Conservation (phyloP, 2,888 invertebrate species). For the Drosophila emarginata region DNA sequence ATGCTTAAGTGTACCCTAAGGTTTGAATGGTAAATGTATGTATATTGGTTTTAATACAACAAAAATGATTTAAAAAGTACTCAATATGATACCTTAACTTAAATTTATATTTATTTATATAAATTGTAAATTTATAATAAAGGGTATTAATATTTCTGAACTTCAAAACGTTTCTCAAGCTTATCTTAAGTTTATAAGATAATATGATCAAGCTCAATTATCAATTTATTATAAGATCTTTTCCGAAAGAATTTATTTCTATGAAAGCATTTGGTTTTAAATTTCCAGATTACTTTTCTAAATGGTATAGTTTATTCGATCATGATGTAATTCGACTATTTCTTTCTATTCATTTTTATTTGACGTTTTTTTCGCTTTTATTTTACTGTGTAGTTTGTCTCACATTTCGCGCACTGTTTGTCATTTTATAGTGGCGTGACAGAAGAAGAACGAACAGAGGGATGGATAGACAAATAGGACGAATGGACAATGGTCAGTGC, state of each 20-base stretch:
- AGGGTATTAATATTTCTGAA: no score
- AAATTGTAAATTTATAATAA: no score
- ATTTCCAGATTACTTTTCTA: not conserved
- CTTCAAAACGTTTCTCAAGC: no score
- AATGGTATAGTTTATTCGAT: not conserved
- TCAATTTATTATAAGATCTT: no score
- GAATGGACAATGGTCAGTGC: slow-evolving; percentile 32
- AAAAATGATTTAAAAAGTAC: not conserved
- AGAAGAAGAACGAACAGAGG: slow-evolving; percentile 32
- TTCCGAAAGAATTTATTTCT: no score
- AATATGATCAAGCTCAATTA: no score
- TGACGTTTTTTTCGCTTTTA: not conserved
- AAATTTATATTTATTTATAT: no score
- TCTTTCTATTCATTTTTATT: slow-evolving; percentile 7
- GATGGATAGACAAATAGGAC: slow-evolving; percentile 31
- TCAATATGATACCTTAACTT: not conserved
- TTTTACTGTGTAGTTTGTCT: slow-evolving; percentile 32
- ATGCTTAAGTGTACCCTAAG: not conserved
- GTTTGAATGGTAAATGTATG: not conserved
- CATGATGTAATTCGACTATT: not conserved
- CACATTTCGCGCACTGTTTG: slow-evolving; percentile 61
- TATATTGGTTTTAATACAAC: not conserved
- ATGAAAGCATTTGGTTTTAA: no score
- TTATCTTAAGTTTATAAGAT: no score
- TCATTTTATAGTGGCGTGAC: slow-evolving; percentile 66